phyloP scores from a whole-genome alignment of 2,797 vertebrate genomes.

The Pelodytes ibericus region DNA sequence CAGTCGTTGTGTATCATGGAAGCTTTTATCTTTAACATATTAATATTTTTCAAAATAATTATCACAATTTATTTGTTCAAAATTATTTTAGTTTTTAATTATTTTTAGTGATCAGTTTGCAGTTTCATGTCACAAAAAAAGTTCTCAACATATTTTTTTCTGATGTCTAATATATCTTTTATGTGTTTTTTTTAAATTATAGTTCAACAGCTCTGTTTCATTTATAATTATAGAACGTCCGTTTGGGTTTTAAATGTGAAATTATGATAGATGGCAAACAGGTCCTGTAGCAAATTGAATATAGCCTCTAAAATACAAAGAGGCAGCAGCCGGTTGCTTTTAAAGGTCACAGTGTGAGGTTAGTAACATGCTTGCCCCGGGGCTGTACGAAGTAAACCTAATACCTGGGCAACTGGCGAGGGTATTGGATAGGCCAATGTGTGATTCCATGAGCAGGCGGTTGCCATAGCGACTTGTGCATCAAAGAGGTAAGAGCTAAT shows the following conservation, averaged over 20 bases:
- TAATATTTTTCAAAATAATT: no score
- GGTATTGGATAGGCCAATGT: constrained; percentile 59
- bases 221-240: no score
- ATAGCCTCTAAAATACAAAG: constrained; percentile 1
- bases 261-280: background rate
- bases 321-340: constrained; percentile 65
- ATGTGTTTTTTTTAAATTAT: no score
- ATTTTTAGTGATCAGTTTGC: no score
- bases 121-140: no score
- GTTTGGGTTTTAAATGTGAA: background rate
- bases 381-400: constrained; percentile 70
- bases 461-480: constrained; percentile 53
- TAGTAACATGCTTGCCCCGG: constrained; percentile 58
- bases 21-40: no score
- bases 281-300: background rate
- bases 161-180: no score
- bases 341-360: constrained; percentile 66
- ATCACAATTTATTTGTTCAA: no score
- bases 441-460: constrained; percentile 55
- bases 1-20: no score
- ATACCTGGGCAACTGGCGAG: constrained; percentile 82
- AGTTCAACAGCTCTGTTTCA: no score
- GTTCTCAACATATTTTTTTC: no score
- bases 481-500: constrained; percentile 62
- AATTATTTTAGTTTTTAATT: no score